phyloP scores from a whole-genome alignment of 1,140 invertebrate genomes.

The Calliphora vicina region DNA sequence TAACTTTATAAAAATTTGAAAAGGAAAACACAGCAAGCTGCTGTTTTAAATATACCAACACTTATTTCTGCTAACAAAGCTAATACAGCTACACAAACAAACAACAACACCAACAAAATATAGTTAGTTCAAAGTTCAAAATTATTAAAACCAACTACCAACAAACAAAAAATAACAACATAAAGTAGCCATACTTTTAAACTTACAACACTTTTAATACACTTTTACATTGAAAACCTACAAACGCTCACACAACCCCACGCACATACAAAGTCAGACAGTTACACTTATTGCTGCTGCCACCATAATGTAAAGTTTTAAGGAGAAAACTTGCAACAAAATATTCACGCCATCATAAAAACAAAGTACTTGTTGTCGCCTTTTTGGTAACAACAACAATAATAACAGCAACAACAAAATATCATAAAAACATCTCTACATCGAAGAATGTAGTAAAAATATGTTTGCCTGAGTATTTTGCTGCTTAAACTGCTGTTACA shows the following conservation, averaged over 20 bases:
- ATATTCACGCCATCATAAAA: slow-evolving; percentile 16
- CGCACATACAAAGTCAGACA: no score
- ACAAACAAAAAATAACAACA: background rate
- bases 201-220: background rate
- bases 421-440: background rate
- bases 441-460: background rate
- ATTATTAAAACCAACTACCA: background rate
- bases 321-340: background rate
- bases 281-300: background rate
- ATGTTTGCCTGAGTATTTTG: background rate
- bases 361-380: slow-evolving; percentile 8
- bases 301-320: background rate
- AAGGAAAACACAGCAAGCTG: background rate
- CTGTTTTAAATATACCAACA: background rate
- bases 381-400: background rate
- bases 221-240: background rate
- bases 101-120: background rate
- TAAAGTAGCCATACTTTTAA: background rate
- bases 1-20: background rate
- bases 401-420: background rate
- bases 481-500: background rate
- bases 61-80: background rate
- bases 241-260: background rate
- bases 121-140: background rate
- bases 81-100: background rate